Conservation (phyloP, 1,140 invertebrate species). For the Achatina immaculata region DNA sequence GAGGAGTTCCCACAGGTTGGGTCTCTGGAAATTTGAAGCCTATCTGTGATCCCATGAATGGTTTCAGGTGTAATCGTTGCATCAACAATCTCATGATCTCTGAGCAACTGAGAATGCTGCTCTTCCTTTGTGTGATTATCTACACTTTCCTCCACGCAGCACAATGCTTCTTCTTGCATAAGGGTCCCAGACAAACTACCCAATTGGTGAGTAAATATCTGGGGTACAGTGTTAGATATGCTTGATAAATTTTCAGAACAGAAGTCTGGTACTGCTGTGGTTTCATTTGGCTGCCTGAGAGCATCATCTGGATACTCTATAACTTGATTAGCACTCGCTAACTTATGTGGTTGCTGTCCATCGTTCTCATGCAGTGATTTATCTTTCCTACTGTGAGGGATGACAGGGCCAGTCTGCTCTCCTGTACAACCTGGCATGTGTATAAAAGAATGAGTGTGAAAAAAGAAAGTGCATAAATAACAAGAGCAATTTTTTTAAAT, state of each 20-base stretch:
- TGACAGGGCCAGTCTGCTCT: no score
- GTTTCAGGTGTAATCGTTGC: not conserved
- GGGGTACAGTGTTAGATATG: not conserved
- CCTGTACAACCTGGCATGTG: not conserved
- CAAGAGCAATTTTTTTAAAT: no score
- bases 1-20: not conserved
- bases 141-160: not conserved
- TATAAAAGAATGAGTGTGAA: not conserved
- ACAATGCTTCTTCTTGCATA: not conserved
- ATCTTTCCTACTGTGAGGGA: no score
- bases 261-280: not conserved
- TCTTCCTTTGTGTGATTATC: not conserved
- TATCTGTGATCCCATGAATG: not conserved
- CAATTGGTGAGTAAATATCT: not conserved
- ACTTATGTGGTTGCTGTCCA: not conserved
- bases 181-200: not conserved
- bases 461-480: no score
- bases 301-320: not conserved
- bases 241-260: not conserved
- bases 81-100: not conserved
- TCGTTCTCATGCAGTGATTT: no score
- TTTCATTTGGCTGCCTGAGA: not conserved
- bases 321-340: not conserved
- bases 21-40: not conserved
- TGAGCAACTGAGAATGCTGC: not conserved